Conservation (phyloP, 2,113 vertebrate species). For the Scortum barcoo region DNA sequence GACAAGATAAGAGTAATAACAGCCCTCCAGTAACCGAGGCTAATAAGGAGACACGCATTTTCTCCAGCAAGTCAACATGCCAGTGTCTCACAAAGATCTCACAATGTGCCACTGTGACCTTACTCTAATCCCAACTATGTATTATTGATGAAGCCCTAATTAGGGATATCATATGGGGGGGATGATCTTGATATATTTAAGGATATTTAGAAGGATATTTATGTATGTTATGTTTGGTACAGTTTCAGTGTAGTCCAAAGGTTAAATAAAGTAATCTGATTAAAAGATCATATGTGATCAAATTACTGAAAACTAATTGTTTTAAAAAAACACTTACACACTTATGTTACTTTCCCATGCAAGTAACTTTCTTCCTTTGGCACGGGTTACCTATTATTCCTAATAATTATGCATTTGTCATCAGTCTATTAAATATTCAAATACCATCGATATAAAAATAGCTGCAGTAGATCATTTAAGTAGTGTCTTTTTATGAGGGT, state of each 20-base stretch:
- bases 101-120: constrained; percentile 6
- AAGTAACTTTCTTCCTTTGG: neutral
- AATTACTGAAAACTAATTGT: neutral
- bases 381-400: neutral
- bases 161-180: neutral
- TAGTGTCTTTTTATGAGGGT: neutral
- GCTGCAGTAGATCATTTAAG: neutral
- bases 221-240: neutral
- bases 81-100: constrained; percentile 12
- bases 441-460: neutral
- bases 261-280: too few relatives aligned
- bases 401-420: neutral
- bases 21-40: constrained; percentile 38
- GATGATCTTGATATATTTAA: neutral
- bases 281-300: neutral
- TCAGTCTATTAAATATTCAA: neutral
- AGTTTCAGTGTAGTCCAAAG: too few relatives aligned
- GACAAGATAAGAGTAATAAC: constrained; percentile 65
- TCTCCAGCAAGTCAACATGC: neutral
- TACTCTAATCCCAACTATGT: neutral
- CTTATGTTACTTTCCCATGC: neutral
- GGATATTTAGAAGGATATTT: too few relatives aligned
- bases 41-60: constrained; percentile 36
- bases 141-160: constrained; percentile 38
- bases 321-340: neutral